Evolutionary conservation across 2,113 vertebrate genomes (phyloP).

Genomic region (Plestiodon gilberti): DNA sequence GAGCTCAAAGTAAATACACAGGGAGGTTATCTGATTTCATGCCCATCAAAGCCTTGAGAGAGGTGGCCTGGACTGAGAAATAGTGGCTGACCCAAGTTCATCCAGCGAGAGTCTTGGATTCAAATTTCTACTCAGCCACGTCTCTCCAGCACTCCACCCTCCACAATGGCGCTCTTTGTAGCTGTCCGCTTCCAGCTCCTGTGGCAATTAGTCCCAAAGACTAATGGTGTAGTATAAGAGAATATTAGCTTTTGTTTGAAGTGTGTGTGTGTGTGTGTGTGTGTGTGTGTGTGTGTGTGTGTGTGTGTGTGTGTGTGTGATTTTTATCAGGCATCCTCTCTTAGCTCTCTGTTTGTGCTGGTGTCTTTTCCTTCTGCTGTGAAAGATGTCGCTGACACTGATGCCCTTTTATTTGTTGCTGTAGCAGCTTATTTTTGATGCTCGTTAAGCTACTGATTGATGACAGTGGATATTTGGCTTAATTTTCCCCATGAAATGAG

Average conservation of each 20-base stretch:
- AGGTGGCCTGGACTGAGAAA: background rate
- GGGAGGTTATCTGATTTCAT: background rate
- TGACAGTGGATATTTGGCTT: background rate
- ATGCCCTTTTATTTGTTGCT: background rate
- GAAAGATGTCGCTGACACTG: background rate
- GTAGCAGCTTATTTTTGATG: background rate
- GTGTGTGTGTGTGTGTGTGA: background rate
- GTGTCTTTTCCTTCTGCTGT: background rate
- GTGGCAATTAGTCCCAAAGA: background rate
- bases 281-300: rapidly evolving
- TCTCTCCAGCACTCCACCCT: background rate
- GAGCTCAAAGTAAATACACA: background rate
- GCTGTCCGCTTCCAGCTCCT: background rate
- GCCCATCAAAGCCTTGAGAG: background rate
- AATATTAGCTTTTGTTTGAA: background rate
- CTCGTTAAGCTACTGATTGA: background rate
- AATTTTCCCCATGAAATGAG: background rate
- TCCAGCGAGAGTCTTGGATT: background rate
- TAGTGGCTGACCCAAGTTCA: background rate
- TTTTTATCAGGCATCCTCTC: background rate
- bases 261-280: background rate
- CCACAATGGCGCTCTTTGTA: background rate
- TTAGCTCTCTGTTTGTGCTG: background rate
- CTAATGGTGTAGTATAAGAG: background rate
- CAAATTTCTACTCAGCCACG: background rate